These are phyloP conservation scores for Malurus splendens DNA, from an alignment of 2,797 vertebrate species.

Conservation along the genomic window DNA sequence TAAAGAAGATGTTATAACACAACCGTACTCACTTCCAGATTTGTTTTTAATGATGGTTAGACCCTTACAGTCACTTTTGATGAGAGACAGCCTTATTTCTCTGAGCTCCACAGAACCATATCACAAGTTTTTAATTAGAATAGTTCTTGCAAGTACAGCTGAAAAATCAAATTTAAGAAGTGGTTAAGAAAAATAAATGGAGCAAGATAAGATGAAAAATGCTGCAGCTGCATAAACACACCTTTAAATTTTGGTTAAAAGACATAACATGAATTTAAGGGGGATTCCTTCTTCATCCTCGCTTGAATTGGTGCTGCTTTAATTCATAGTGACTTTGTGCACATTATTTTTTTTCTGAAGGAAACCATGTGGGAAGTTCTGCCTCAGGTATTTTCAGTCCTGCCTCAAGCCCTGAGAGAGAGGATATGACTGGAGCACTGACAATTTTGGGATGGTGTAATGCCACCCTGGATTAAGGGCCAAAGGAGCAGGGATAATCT, in stretches of 20 bases:
- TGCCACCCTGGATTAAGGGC: accelerated
- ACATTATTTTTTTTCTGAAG: background rate
- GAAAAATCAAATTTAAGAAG: background rate
- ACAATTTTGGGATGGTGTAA: background rate
- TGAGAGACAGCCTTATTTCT: background rate
- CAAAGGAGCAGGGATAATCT: background rate
- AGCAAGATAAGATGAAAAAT: background rate
- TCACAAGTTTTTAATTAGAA: background rate
- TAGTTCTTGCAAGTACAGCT: background rate
- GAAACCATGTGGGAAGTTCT: background rate
- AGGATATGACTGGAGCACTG: background rate
- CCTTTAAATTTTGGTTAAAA: background rate
- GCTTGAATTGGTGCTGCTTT: background rate
- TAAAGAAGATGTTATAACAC: background rate
- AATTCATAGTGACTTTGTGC: background rate
- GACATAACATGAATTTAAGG: background rate
- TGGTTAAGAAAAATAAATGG: background rate
- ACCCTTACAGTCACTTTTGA: background rate
- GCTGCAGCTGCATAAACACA: background rate
- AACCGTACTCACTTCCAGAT: background rate
- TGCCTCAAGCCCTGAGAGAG: background rate
- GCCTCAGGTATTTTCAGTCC: background rate
- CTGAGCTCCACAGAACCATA: background rate
- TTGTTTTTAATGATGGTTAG: background rate
- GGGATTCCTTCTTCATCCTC: background rate